Percentiles rank a stretch among this genome's conserved stretches.
phyloP scores from a whole-genome alignment of 2,888 invertebrate genomes.

The Eupithecia insigniata region DNA sequence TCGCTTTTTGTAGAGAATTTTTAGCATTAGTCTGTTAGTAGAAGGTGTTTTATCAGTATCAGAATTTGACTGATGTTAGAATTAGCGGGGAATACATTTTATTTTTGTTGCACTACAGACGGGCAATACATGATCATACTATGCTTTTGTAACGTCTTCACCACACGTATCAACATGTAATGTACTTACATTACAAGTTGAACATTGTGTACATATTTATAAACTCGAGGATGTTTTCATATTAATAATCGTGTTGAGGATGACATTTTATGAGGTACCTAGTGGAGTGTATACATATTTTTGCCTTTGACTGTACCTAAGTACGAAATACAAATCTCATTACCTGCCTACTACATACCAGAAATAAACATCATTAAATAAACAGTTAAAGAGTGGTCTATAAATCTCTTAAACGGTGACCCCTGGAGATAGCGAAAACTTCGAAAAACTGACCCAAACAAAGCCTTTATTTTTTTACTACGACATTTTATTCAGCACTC shows the following conservation, averaged over 20 bases:
- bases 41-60: background rate
- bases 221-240: no score
- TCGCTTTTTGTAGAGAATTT: constrained; percentile 1
- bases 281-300: no score
- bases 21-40: background rate
- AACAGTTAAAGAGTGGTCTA: background rate
- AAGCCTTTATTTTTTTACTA: background rate
- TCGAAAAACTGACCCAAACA: background rate
- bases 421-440: background rate
- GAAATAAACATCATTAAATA: background rate
- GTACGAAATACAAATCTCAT: background rate
- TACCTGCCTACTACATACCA: background rate
- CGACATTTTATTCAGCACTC: background rate
- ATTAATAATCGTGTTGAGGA: no score
- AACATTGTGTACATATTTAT: no score
- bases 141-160: background rate
- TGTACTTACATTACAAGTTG: no score
- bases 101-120: no score
- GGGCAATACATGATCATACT: background rate
- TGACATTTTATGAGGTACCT: no score
- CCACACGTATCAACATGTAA: no score
- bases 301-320: background rate
- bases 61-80: background rate
- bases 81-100: background rate
- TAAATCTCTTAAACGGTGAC: background rate